A percentile compares a stretch with the other conserved stretches of the same genome.
These are phyloP conservation scores for Urocynchramus pylzowi DNA, from an alignment of 2,113 vertebrate genomes.

Conservation along the genomic window DNA sequence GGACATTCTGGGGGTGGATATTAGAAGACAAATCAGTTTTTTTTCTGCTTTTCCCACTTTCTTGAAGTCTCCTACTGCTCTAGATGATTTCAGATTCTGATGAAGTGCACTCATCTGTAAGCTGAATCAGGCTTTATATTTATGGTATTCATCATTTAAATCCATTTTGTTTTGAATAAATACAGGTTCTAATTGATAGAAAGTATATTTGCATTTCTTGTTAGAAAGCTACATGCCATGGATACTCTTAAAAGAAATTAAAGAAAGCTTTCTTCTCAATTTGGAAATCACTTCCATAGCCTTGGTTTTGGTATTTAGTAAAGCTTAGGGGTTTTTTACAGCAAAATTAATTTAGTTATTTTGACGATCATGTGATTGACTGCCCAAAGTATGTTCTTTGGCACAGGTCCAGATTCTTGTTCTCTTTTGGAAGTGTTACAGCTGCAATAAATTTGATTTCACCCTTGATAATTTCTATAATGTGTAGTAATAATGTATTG, in stretches of 20 bases:
- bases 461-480: slow-evolving; percentile 51
- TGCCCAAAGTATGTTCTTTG: slow-evolving; percentile 30
- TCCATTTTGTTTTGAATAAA: slow-evolving; percentile 9
- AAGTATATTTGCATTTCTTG: not conserved
- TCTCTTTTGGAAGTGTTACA: slow-evolving; percentile 24
- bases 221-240: not conserved
- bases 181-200: not conserved
- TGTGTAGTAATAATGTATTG: slow-evolving; percentile 2
- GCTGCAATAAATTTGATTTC: slow-evolving; percentile 51
- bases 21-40: not conserved
- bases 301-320: not conserved
- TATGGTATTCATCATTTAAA: not conserved
- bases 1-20: not conserved
- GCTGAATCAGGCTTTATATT: not conserved
- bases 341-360: slow-evolving; percentile 41
- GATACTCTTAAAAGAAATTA: not conserved
- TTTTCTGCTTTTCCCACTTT: not conserved
- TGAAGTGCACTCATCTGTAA: not conserved
- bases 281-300: not conserved
- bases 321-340: not conserved
- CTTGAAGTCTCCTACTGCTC: not conserved
- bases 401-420: not conserved
- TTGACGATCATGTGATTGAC: not conserved
- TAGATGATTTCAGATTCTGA: not conserved
- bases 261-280: not conserved